Evolutionary conservation across 2,113 vertebrate genomes (phyloP), one percentile per base, ranked within the genome.

Genomic region (Caranx melampygus): DNA sequence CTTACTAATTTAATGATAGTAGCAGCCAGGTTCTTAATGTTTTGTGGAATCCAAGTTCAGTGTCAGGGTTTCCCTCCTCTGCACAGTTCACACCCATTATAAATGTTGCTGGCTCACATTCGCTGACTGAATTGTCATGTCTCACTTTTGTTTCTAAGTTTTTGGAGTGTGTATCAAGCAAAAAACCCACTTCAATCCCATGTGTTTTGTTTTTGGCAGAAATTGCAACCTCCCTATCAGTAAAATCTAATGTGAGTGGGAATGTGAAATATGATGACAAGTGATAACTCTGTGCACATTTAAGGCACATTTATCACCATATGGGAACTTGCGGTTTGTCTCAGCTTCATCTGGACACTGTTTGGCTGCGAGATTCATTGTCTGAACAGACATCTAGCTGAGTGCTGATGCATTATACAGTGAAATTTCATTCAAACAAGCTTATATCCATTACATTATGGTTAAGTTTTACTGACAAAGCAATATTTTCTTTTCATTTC

Each of bases 61-160:
- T 62, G 59, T 34, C 63, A 64, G 47, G 67, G 45, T 72, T 79
- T 79, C 55, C 60, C 59, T 20, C 40, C 61, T 59, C 31, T 18
- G 60, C 16, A n/a, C 18, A 2, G 37, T 74, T 81, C 61, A 57
- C 63, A 54, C 63, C 63, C 85, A 78, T 59, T 60, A 74, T 67
- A 33, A 70, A 57, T 31, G 21, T 44, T 72, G 51, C 60, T 79
- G 67, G 55, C 52, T 57, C 65, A 65, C 34, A 64, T 64, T 83
- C 12, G 20, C 37, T 42, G 40, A 55, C 68, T 57, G 13, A 55
- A 13, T 14, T 55, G n/a, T 31, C 3, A 12, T 18, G 6, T 45
- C 18, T 52, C 34, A 37, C n/a, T 44, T 44, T 18, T 42, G 16
- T 21, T 55, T 55, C 5, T 37, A 13, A 20, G 3, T 14, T 60